Percentiles rank a stretch among this genome's conserved stretches.
Evolutionary conservation across 2,888 invertebrate genomes (phyloP).

Genomic region (Conomelus anceps): DNA sequence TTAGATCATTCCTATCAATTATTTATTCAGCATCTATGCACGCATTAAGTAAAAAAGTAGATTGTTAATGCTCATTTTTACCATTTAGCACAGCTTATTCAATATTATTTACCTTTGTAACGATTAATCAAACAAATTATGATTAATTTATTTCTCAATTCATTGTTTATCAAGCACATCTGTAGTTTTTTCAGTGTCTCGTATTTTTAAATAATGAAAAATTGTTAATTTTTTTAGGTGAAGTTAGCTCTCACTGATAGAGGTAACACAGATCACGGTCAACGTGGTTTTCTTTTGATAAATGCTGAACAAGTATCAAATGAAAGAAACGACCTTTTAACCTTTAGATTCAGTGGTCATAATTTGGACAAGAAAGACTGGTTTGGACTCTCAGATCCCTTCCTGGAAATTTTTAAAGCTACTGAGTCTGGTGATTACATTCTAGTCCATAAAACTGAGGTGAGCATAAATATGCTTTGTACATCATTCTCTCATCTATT

Average conservation of each 20-base stretch:
- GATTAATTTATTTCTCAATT: too few species aligned
- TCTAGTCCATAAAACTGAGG: slow-evolving; percentile 50
- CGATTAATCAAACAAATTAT: too few species aligned
- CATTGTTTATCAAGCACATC: background rate
- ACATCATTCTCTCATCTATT: too few species aligned
- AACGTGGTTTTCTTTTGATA: slow-evolving; percentile 36
- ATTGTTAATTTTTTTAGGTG: slow-evolving; percentile 28
- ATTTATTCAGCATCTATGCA: too few species aligned
- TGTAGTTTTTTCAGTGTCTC: background rate
- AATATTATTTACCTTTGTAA: too few species aligned
- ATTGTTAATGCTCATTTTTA: too few species aligned
- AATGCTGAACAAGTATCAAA: slow-evolving; percentile 41
- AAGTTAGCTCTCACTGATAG: slow-evolving; percentile 32
- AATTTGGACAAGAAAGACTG: slow-evolving; percentile 40
- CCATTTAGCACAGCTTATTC: too few species aligned
- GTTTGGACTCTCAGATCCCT: slow-evolving; percentile 42
- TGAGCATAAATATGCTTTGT: slow-evolving; percentile 34
- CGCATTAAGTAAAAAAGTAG: too few species aligned
- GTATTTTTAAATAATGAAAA: too few species aligned
- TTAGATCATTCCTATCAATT: too few species aligned
- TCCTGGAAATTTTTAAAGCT: slow-evolving; percentile 41
- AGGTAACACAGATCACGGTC: slow-evolving; percentile 14
- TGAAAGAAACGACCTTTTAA: slow-evolving; percentile 40
- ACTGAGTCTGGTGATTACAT: slow-evolving; percentile 43
- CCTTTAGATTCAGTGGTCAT: slow-evolving; percentile 39